Evolutionary conservation across 1,140 invertebrate genomes (phyloP), one percentile per base, ranked within the genome.

Genomic region (Aphaenogaster rudis): DNA sequence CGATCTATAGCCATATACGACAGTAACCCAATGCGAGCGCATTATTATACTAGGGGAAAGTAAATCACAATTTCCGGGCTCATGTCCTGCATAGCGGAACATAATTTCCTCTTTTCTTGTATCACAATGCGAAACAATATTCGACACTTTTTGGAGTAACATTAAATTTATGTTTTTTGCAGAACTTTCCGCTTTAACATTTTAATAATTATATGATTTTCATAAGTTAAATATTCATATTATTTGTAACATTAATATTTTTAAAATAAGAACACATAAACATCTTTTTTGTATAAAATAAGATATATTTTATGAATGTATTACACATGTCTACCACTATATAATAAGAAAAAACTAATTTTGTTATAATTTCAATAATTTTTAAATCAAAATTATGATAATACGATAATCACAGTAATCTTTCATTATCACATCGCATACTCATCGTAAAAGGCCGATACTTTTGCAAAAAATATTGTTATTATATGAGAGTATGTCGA

Each of bases 31-130:
- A 77, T 88, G 91, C 88, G 89, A 74, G 42, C 76, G 54, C 88
- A 90, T 93, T 92, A 92, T 90, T 91, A 91, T 90, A 72, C 72
- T 15, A 67, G 89, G 93, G 90, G 93, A 93, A 94, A 94, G 93
- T 93, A 92, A 93, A 94, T 93, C 90, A 92, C 88, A 88, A 92
- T 93, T 92, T 93, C 90, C 91, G 90, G 52, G 69, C 54, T 54
- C 84, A 69, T 85, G 90, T 87, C 82, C 88, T 87, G 86, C 80
- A 87, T 85, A 86, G 91, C 89, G 88, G 90, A 91, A 91, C 88
- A 88, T 93, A 87, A 92, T 92, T 91, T 88, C 86, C 80, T 84
- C 86, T 87, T 91, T 92, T 92, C 88, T 89, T 88, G 87, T 76
- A 36, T 78, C 76, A 28, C 64, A 42, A 63, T 11, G 50, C 71